Evolutionary conservation across 53 echinoderm and acorn worm genomes (phyloP).

Genomic region (Hippasteria phrygiana): DNA sequence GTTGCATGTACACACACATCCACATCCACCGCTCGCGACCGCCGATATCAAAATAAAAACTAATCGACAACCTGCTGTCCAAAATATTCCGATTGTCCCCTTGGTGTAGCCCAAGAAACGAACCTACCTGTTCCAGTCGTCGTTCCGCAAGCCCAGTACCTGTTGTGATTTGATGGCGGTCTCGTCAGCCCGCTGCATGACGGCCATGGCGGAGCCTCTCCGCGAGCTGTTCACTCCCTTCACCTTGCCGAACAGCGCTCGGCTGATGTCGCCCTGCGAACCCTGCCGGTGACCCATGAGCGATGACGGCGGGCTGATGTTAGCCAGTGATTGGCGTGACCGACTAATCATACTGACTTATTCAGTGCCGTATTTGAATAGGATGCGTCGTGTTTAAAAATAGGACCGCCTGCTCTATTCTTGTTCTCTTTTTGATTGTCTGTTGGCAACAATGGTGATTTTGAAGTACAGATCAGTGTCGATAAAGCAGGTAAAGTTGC

Average conservation of each 20-base stretch:
- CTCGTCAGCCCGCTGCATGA: conserved; percentile 86
- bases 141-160: conserved; percentile 89
- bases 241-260: conserved; percentile 55
- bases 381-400: conserved; percentile 20
- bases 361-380: conserved; percentile 48
- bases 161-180: conserved; percentile 91
- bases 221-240: conserved; percentile 62
- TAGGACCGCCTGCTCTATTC: conserved; percentile 9
- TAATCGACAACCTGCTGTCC: background rate
- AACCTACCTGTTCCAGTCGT: conserved; percentile 95
- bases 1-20: background rate
- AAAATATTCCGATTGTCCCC: background rate
- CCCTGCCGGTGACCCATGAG: conserved; percentile 37
- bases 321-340: conserved; percentile 48
- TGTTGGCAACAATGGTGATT: conserved; percentile 37
- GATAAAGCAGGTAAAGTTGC: background rate
- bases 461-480: conserved; percentile 6
- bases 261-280: conserved; percentile 63
- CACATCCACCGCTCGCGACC: no score
- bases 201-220: conserved; percentile 95
- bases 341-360: conserved; percentile 36
- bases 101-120: no score
- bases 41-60: background rate
- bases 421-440: conserved; percentile 4
- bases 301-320: conserved; percentile 30